phyloP scores from a whole-genome alignment of 2,113 vertebrate species.

The Centrocercus urophasianus region DNA sequence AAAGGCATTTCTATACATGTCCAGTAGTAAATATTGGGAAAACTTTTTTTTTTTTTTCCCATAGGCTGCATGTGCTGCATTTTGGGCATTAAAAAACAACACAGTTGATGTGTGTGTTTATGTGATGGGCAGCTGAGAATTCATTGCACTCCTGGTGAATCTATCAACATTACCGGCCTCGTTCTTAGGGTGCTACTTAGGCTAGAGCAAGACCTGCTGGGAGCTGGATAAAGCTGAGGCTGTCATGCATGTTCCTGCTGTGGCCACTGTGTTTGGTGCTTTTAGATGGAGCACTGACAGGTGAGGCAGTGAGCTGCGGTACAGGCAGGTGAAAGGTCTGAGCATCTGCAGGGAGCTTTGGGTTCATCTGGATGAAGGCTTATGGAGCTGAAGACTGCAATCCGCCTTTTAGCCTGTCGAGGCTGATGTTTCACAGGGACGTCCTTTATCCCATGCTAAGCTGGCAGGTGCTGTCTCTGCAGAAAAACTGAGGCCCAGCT shows the following conservation, averaged over 20 bases:
- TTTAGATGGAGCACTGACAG: background rate
- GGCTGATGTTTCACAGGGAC: background rate
- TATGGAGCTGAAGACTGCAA: too few relatives aligned
- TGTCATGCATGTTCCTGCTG: background rate
- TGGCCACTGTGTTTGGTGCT: accelerated
- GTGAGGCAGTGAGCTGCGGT: background rate
- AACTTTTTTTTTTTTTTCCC: background rate
- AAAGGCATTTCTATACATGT: background rate
- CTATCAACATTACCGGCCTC: background rate
- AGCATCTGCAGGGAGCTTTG: background rate
- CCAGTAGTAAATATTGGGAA: background rate
- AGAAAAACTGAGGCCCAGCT: background rate
- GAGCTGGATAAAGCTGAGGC: background rate
- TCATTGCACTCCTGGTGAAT: background rate
- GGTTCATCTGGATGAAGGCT: too few relatives aligned
- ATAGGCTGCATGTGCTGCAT: background rate
- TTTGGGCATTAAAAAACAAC: background rate
- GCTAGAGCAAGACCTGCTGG: background rate
- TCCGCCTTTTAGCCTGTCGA: background rate
- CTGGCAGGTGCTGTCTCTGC: background rate
- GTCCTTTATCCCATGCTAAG: background rate
- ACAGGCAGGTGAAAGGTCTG: background rate
- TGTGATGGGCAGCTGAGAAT: background rate
- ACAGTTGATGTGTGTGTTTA: background rate
- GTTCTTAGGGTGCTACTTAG: background rate